phyloP scores from a whole-genome alignment of 2,888 invertebrate genomes.

The Drosophila setosimentum region DNA sequence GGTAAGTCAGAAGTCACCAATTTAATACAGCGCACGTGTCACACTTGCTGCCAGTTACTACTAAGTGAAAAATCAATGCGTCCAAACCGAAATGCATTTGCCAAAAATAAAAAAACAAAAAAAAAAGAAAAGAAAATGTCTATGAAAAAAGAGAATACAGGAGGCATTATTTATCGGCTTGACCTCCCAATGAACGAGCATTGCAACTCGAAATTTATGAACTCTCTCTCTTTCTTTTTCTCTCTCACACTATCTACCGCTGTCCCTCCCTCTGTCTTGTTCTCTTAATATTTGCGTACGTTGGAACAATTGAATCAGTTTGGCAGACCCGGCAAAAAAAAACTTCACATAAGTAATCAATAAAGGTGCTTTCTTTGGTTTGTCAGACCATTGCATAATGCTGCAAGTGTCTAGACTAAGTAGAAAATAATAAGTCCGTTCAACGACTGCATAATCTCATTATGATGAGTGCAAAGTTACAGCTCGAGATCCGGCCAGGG shows the following conservation, averaged over 20 bases:
- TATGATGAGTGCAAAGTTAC: constrained; percentile 54
- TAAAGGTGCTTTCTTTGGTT: constrained; percentile 14
- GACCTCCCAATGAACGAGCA: constrained; percentile 43
- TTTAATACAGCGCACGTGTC: constrained; percentile 42
- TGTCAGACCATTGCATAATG: constrained; percentile 53
- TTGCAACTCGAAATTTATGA: constrained; percentile 4
- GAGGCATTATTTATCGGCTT: constrained; percentile 30
- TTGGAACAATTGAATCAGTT: constrained; percentile 12
- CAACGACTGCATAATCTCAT: constrained; percentile 42
- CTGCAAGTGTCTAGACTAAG: constrained; percentile 31
- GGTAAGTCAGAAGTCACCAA: constrained; percentile 53
- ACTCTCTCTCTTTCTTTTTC: background rate
- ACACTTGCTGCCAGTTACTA: constrained; percentile 7
- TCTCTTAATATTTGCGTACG: constrained; percentile 2
- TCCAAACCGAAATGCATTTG: constrained; percentile 32
- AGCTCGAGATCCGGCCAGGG: constrained; percentile 12
- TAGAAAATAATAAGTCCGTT: constrained; percentile 10
- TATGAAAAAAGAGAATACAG: constrained; percentile 5
- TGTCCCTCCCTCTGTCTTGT: background rate
- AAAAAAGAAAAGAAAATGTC: background rate
- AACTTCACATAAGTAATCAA: constrained; percentile 34
- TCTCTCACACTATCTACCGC: background rate
- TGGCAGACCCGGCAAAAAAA: constrained; percentile 27
- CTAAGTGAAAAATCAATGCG: constrained; percentile 53
- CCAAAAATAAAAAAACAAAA: constrained; percentile 18